These are phyloP conservation scores for Tupiocoris notatus DNA, from an alignment of 2,888 invertebrate species.

Conservation along the genomic window DNA sequence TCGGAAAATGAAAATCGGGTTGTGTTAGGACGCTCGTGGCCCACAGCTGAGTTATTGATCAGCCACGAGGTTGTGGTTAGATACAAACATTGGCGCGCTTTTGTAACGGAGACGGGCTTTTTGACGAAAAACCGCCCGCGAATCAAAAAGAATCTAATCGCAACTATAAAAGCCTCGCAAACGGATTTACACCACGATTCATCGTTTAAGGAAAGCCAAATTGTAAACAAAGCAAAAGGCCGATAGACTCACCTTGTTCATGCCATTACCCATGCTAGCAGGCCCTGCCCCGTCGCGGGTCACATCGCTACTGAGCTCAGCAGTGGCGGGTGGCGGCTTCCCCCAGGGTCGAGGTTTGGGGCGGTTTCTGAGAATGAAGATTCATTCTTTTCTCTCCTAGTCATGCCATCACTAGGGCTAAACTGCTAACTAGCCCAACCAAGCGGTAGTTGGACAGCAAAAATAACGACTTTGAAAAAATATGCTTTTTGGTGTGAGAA, in stretches of 20 bases:
- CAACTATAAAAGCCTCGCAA: not conserved
- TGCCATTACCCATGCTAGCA: constrained; percentile 76
- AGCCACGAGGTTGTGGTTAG: not conserved
- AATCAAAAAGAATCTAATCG: too few relatives aligned
- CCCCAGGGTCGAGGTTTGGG: too few relatives aligned
- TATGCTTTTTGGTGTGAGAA: too few relatives aligned
- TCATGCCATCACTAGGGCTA: too few relatives aligned
- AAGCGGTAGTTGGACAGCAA: too few relatives aligned
- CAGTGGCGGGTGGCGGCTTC: too few relatives aligned
- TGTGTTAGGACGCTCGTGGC: constrained; percentile 2
- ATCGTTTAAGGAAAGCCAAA: not conserved
- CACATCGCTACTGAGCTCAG: constrained; percentile 43
- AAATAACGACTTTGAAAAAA: too few relatives aligned
- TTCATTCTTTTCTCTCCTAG: too few relatives aligned
- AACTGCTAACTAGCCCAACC: too few relatives aligned
- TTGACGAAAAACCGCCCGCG: too few relatives aligned
- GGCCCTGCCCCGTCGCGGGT: constrained; percentile 42
- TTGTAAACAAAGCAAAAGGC: not conserved
- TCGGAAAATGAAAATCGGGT: constrained; percentile 3
- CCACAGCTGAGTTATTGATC: constrained; percentile 16
- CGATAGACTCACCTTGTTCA: constrained; percentile 71
- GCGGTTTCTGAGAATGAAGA: too few relatives aligned
- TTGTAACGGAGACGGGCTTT: too few relatives aligned
- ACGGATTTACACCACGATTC: not conserved
- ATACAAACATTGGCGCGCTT: not conserved